Conservation (phyloP, 2,113 vertebrate genomes). For the Erinaceus europaeus region DNA sequence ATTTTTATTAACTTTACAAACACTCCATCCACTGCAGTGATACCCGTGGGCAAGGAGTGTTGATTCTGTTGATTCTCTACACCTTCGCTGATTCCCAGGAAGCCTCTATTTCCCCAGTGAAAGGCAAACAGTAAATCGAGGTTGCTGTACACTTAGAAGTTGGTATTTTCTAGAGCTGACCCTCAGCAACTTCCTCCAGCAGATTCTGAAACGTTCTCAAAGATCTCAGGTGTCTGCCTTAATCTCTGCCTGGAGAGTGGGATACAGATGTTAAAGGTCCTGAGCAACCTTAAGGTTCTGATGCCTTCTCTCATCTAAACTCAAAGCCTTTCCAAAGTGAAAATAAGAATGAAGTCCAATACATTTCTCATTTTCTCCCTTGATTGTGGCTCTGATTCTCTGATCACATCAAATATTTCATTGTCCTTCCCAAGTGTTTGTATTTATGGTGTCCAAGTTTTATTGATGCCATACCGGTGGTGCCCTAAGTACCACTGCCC, state of each 20-base stretch:
- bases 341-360: neutral
- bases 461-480: neutral
- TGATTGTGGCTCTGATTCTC: neutral
- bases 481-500: neutral
- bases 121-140: neutral
- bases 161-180: neutral
- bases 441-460: neutral
- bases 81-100: neutral
- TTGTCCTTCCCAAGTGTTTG: neutral
- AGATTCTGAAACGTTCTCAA: neutral
- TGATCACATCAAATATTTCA: neutral
- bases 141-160: constrained; percentile 53
- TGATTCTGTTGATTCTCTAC: neutral
- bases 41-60: neutral
- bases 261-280: neutral
- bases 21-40: neutral
- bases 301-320: neutral
- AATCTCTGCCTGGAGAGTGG: neutral
- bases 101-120: neutral
- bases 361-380: neutral
- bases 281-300: neutral
- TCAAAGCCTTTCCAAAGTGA: neutral
- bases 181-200: neutral
- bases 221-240: neutral
- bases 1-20: neutral